These are phyloP conservation scores for Drosophila melanocephala DNA, from an alignment of 2,888 invertebrate genomes.

Conservation along the genomic window DNA sequence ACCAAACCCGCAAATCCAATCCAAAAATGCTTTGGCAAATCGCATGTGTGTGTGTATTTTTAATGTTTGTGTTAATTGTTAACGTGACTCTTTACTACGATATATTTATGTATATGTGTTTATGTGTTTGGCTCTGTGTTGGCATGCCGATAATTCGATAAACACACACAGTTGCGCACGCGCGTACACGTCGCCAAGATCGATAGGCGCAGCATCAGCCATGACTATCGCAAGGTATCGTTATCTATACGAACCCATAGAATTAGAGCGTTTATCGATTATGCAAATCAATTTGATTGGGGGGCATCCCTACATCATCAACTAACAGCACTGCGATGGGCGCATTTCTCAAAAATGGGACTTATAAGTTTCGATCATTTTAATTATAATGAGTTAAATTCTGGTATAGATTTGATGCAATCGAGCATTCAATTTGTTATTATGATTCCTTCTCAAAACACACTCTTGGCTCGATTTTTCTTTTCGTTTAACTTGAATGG, in stretches of 20 bases:
- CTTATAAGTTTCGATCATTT: neutral
- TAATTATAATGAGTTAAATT: neutral
- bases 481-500: constrained; percentile 15
- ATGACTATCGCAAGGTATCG: constrained; percentile 71
- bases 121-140: constrained; percentile 30
- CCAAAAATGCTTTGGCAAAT: constrained; percentile 32
- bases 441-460: constrained; percentile 4
- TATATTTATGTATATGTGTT: constrained; percentile 10
- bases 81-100: constrained; percentile 23
- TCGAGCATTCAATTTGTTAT: neutral
- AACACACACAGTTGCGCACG: constrained; percentile 57
- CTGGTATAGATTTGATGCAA: neutral
- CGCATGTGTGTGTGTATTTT: constrained; percentile 33
- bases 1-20: constrained; percentile 1
- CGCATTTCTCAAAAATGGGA: neutral
- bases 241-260: constrained; percentile 17
- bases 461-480: constrained; percentile 24
- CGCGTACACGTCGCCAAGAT: constrained; percentile 57
- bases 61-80: constrained; percentile 18
- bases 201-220: constrained; percentile 64
- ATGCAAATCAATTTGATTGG: constrained; percentile 10
- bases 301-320: constrained; percentile 4
- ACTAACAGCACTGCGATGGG: neutral
- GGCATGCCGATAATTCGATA: constrained; percentile 52
- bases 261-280: constrained; percentile 9